phyloP scores from a whole-genome alignment of 2,113 vertebrate genomes.

The Phalacrocorax brasilianus region DNA sequence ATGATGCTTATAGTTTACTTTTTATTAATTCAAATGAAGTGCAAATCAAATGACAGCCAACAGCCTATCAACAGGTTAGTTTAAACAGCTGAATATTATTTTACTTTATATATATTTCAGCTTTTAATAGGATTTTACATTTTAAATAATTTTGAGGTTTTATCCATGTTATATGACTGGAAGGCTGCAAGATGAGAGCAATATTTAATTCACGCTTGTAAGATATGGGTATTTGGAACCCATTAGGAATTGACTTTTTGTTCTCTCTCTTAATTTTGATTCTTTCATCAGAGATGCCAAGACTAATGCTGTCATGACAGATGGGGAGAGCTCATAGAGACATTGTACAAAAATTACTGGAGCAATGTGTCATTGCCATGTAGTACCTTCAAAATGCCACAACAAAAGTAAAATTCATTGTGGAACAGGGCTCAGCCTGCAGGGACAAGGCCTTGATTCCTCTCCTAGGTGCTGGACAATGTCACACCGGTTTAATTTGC shows the following conservation, averaged over 20 bases:
- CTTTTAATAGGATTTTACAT: slow-evolving; percentile 57
- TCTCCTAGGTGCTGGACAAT: neutral
- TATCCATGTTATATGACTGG: neutral
- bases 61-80: slow-evolving; percentile 57
- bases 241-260: slow-evolving; percentile 60
- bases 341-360: slow-evolving; percentile 58
- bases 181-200: slow-evolving; percentile 53
- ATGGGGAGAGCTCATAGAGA: slow-evolving; percentile 54
- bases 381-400: slow-evolving; percentile 65
- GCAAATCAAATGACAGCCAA: slow-evolving; percentile 65
- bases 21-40: slow-evolving; percentile 68
- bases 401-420: slow-evolving; percentile 27
- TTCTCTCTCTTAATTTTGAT: slow-evolving; percentile 65
- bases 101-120: slow-evolving; percentile 48
- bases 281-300: slow-evolving; percentile 66
- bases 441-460: neutral
- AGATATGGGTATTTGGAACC: slow-evolving; percentile 57
- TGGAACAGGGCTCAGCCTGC: neutral
- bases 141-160: slow-evolving; percentile 23
- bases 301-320: slow-evolving; percentile 65
- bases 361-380: slow-evolving; percentile 56
- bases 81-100: slow-evolving; percentile 56
- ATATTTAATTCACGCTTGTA: slow-evolving; percentile 59
- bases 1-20: slow-evolving; percentile 58
- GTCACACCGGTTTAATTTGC: neutral